Conservation (phyloP, 2,888 invertebrate species). For the Oscheius sp. region DNA sequence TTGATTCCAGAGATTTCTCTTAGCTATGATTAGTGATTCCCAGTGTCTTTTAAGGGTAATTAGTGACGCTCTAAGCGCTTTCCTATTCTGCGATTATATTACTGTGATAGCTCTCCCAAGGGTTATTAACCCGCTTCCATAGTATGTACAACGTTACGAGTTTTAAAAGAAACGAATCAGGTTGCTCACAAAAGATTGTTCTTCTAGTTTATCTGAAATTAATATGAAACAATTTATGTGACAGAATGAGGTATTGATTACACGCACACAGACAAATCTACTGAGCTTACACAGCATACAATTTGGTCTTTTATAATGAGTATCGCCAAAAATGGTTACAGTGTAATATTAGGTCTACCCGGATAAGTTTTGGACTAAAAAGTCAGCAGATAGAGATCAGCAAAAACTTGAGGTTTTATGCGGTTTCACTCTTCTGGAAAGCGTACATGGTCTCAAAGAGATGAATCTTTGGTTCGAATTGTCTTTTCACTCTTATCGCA, state of each 20-base stretch:
- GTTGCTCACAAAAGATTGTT: no score
- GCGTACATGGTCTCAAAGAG: slow-evolving; percentile 62
- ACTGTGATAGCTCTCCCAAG: slow-evolving; percentile 15
- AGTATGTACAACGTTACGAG: slow-evolving; percentile 20
- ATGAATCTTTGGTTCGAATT: slow-evolving; percentile 56
- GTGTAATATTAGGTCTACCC: slow-evolving; percentile 15
- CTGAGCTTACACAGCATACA: background rate
- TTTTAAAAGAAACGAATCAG: no score
- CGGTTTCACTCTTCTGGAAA: slow-evolving; percentile 46
- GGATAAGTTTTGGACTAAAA: background rate
- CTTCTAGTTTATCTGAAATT: no score
- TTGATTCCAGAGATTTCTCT: background rate
- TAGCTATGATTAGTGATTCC: background rate
- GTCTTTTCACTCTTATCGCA: slow-evolving; percentile 48
- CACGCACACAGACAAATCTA: background rate
- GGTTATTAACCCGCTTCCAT: no score
- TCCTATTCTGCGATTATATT: slow-evolving; percentile 18
- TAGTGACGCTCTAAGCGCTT: background rate
- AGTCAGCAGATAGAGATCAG: slow-evolving; percentile 21
- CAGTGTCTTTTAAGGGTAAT: slow-evolving; percentile 9
- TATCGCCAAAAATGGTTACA: background rate
- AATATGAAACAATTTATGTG: no score
- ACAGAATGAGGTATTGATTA: slow-evolving; percentile 10
- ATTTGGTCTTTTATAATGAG: slow-evolving; percentile 12
- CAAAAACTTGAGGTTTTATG: background rate